Evolutionary conservation across 2,888 invertebrate species (phyloP).

Genomic region (Amiota mariae): DNA sequence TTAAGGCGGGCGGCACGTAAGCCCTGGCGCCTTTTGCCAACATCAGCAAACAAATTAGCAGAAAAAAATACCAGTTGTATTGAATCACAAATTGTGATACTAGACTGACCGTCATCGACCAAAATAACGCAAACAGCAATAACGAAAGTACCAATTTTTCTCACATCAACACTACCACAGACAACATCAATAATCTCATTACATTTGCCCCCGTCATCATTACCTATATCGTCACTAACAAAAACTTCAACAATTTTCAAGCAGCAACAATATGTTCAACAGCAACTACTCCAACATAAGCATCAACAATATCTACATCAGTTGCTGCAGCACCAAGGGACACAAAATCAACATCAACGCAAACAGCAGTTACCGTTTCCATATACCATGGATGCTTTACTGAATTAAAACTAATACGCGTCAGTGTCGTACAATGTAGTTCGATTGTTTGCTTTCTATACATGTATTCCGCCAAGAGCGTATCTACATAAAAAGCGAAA

Average conservation of each 20-base stretch:
- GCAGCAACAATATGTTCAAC: constrained; percentile 19
- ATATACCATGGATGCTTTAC: constrained; percentile 80
- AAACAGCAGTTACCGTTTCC: constrained; percentile 75
- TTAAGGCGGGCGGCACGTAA: constrained; percentile 88
- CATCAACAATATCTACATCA: constrained; percentile 42
- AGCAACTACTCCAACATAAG: constrained; percentile 38
- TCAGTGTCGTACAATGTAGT: background rate
- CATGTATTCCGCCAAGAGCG: constrained; percentile 44
- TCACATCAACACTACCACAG: constrained; percentile 31
- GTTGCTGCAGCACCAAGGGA: constrained; percentile 42
- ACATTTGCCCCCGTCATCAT: constrained; percentile 27
- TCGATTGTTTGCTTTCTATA: constrained; percentile 61
- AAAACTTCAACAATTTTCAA: constrained; percentile 33
- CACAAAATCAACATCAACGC: constrained; percentile 31
- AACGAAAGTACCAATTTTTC: constrained; percentile 37
- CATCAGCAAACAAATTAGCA: constrained; percentile 63
- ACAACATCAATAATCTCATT: constrained; percentile 40
- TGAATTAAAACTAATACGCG: constrained; percentile 71
- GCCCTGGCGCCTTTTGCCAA: constrained; percentile 82
- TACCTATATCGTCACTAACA: constrained; percentile 12
- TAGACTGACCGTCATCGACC: constrained; percentile 79
- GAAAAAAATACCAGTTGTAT: constrained; percentile 72
- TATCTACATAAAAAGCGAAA: background rate
- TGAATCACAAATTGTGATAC: constrained; percentile 81
- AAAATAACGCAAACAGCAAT: constrained; percentile 47